Base-by-base conservation (phyloP, 2,113 vertebrate species). In the Pterophyllum scalare region DNA sequence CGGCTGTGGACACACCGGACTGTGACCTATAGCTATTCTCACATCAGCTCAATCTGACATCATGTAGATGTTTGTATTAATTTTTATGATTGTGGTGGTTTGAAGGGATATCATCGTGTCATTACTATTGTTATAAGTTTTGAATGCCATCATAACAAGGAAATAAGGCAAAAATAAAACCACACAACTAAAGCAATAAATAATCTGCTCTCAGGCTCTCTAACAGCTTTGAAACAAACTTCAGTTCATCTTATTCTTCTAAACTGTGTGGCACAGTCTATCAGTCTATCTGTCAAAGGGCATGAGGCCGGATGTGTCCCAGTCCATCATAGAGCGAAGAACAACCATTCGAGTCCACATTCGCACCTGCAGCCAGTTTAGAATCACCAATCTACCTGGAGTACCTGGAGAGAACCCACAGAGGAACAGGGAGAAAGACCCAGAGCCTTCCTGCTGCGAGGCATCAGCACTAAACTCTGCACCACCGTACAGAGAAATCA, bases 331-430 rank as follows among this genome's bases (percentile, higher is more conserved):
- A 17, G 46, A 2, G 3, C 15, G 5, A 49, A 2, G 2, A 12
- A 49, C 46, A 49, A 17, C 14, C 14, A 17, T 49, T 17, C 13
- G 4, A 1, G 12, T 3, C 5, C 14, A 17, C 0, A 2, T 0
- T 49, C 38, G 0, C 40, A 7, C 43, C 65, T 0, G 28, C 43
- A 49, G 22, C 24, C 40, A 43, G 9, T 13, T 14, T 46, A 15
- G 4, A 49, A 49, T 49, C 46, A 49, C 46, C 65, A 52, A 0
- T 20, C 24, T 31, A 3, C 40, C 1, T 24, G 12, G 22, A 19
- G 64, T 1, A 43, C n/a, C 62, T 0, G 1, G n/a, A 17, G 33
- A 64, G 13, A 65, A 46, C 8, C 14, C 64, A 19, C 62, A 65
- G 38, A 46, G 38, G 38, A 38, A 65, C 22, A 15, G 0, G 22